Percentiles rank a stretch among this genome's conserved stretches.
phyloP scores from a whole-genome alignment of 2,888 invertebrate genomes.

The Odontomyia ornata region DNA sequence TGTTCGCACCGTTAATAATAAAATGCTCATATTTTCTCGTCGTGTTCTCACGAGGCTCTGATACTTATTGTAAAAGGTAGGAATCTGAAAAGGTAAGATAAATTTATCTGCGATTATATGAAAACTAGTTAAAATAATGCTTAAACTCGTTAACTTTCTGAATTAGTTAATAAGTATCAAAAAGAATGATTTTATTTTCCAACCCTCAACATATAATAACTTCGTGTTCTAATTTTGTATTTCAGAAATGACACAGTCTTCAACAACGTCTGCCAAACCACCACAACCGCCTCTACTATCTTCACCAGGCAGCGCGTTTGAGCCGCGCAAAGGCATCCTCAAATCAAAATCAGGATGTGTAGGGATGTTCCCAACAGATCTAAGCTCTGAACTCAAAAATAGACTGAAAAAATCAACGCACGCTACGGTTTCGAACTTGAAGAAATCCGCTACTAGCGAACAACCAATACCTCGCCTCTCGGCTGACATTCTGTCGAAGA shows the following conservation, averaged over 20 bases:
- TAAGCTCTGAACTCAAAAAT: conserved; percentile 62
- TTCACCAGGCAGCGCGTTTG: conserved; percentile 51
- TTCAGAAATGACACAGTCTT: conserved; percentile 46
- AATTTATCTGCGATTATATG: too few species aligned
- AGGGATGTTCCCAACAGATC: conserved; percentile 61
- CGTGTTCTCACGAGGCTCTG: too few species aligned
- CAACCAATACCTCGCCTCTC: conserved; percentile 21
- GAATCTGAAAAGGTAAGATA: too few species aligned
- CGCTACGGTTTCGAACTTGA: conserved; percentile 61
- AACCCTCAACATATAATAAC: too few species aligned
- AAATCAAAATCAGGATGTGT: conserved; percentile 60
- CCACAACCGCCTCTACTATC: conserved; percentile 46
- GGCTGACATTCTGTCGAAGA: conserved; percentile 18
- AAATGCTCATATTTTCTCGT: too few species aligned
- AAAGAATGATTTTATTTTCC: too few species aligned
- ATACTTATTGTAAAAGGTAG: too few species aligned
- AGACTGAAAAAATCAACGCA: conserved; percentile 62
- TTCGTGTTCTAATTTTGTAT: conserved; percentile 4
- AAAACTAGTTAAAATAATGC: too few species aligned
- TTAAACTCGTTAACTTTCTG: too few species aligned
- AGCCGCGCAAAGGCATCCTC: conserved; percentile 57
- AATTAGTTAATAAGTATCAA: too few species aligned
- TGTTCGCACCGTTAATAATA: too few species aligned
- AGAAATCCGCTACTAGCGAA: conserved; percentile 58
- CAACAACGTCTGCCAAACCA: conserved; percentile 29